Evolutionary conservation across 2,113 vertebrate species (phyloP), one percentile per base, ranked within the genome.

Genomic region (Rhinoderma darwinii): DNA sequence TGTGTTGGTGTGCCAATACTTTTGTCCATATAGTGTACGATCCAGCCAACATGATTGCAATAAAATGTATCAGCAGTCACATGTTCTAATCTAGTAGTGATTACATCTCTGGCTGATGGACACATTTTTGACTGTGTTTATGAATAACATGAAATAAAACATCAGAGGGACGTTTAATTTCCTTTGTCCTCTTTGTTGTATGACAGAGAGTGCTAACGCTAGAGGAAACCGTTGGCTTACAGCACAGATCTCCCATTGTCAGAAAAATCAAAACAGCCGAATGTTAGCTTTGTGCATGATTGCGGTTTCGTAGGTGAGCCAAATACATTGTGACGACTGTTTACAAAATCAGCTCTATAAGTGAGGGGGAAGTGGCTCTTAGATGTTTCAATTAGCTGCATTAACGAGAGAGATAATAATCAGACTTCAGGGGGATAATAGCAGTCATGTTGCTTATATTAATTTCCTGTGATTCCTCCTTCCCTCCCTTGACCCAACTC

Each of bases 71-170:
- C 25, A 32, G 43, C 6, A 43, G 32, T 68, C 37, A 47, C 41
- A 39, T 72, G n/a, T 41, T 39, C 25, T 18, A n/a, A n/a, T n/a
- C n/a, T n/a, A n/a, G n/a, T n/a, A 54, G 20, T 17, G 30, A 56
- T 39, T 79, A 39, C 22, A 27, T 86, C 61, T 80, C 47, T 80
- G 47, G 30, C 30, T 72, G 32, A 39, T 54, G 78, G 61, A 80
- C 43, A 39, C 79, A 30, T 79, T 80, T 86, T 80, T 86, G n/a
- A 72, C 6, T 70, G 66, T 25, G 75, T 86, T 79, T 79, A 76
- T 84, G 14, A 84, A 63, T 61, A 76, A 44, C 39, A 70, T 86
- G 56, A 77, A 59, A 66, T 78, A 15, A 79, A 79, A 80, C 43
- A 43, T 84, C 83, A 75, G 72, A 84, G 51, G 68, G 25, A 50